phyloP scores from a whole-genome alignment of 35 echinoderm and acorn worm genomes.

The Amphiura filiformis region DNA sequence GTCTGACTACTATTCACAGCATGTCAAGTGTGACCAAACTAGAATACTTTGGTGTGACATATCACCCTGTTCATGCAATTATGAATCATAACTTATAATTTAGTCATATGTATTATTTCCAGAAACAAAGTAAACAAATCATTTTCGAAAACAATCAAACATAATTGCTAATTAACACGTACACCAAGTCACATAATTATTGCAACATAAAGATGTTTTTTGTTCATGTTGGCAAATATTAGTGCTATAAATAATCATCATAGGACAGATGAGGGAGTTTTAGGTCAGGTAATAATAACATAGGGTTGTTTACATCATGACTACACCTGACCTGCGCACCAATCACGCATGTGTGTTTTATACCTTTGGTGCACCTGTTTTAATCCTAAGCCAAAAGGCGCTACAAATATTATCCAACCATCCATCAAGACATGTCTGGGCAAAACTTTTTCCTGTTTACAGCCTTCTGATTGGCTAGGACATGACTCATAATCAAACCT shows the following conservation, averaged over 20 bases:
- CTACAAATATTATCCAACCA: not conserved
- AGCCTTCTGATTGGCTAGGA: not conserved
- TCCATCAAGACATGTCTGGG: not conserved
- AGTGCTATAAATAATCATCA: not conserved
- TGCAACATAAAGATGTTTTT: not conserved
- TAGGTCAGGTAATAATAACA: not conserved
- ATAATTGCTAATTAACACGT: not conserved
- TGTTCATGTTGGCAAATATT: not conserved
- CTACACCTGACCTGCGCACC: not conserved
- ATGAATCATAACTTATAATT: not conserved
- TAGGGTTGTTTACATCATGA: not conserved
- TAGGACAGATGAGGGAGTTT: not conserved
- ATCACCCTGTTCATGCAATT: too few relatives aligned
- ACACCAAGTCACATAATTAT: not conserved
- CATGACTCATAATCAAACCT: not conserved
- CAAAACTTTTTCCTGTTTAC: constrained; percentile 10
- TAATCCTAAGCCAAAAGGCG: not conserved
- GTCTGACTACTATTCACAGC: too few relatives aligned
- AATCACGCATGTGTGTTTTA: not conserved
- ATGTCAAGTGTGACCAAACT: too few relatives aligned
- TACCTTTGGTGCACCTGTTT: not conserved
- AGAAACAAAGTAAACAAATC: not conserved
- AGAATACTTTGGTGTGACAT: too few relatives aligned
- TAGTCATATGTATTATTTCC: not conserved
- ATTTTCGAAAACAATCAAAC: not conserved